A percentile compares a stretch with the other conserved stretches of the same genome.
Conservation (phyloP, 2,113 vertebrate genomes). For the Eublepharis macularius region DNA sequence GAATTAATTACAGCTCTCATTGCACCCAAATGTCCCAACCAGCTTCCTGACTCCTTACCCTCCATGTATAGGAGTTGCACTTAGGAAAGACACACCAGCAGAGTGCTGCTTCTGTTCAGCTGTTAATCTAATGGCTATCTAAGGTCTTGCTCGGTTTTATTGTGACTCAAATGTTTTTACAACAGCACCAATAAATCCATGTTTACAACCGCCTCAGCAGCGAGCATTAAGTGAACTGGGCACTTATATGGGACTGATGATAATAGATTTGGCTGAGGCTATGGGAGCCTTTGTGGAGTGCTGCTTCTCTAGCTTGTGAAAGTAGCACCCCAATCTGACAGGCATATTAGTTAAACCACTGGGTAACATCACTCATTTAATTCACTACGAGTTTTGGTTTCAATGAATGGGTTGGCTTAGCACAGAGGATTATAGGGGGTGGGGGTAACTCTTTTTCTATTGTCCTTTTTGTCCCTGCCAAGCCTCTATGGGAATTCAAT, state of each 20-base stretch:
- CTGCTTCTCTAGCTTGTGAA: neutral
- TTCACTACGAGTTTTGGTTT: neutral
- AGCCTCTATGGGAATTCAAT: too few relatives aligned
- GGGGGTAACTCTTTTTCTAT: neutral
- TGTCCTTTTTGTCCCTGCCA: neutral
- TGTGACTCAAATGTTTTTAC: neutral
- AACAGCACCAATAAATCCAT: rapidly evolving
- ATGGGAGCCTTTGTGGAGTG: neutral
- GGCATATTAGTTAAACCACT: neutral
- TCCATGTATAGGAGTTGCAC: too few relatives aligned
- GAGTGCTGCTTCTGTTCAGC: neutral
- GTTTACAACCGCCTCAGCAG: slow-evolving; percentile 4
- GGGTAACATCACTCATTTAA: rapidly evolving
- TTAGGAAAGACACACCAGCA: neutral
- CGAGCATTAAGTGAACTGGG: neutral
- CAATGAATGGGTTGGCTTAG: neutral
- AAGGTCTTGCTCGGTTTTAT: neutral
- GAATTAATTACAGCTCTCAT: neutral
- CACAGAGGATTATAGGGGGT: rapidly evolving
- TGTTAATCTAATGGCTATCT: neutral
- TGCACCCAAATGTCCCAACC: too few relatives aligned
- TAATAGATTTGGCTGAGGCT: neutral
- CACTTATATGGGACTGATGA: neutral
- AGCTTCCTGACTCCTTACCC: neutral
- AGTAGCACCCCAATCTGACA: neutral